Evolutionary conservation across 1,140 invertebrate species (phyloP).

Genomic region (Drosophila equinoxialis): DNA sequence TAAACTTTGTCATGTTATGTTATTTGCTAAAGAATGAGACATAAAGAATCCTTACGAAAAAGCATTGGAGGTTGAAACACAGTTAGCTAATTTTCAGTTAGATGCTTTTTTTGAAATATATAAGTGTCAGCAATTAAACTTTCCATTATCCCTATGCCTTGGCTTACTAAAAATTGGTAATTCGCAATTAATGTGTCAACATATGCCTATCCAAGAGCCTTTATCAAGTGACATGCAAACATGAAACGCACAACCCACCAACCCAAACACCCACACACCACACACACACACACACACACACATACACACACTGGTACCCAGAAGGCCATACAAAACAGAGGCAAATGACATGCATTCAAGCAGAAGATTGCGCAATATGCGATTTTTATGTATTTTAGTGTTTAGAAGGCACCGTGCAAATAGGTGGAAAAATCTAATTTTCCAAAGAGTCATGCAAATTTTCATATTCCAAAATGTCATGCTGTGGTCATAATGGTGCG

Average conservation of each 20-base stretch:
- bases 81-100: too few species aligned
- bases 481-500: neutral
- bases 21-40: too few species aligned
- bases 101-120: too few species aligned
- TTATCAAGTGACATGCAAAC: neutral
- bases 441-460: slow-evolving; percentile 1
- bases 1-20: too few species aligned
- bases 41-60: too few species aligned
- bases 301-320: neutral
- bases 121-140: too few species aligned
- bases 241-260: too few species aligned
- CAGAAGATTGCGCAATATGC: slow-evolving; percentile 26
- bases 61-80: too few species aligned
- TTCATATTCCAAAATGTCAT: slow-evolving; percentile 17
- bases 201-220: neutral
- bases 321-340: neutral
- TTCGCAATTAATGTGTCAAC: neutral
- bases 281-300: neutral
- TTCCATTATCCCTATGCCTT: too few species aligned
- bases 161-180: too few species aligned
- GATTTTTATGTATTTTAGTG: slow-evolving; percentile 13
- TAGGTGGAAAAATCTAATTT: slow-evolving; percentile 28
- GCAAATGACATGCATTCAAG: slow-evolving; percentile 25
- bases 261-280: too few species aligned
- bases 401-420: slow-evolving; percentile 8